Conservation (phyloP, 2,113 vertebrate genomes). For the Antechinus stuartii region DNA sequence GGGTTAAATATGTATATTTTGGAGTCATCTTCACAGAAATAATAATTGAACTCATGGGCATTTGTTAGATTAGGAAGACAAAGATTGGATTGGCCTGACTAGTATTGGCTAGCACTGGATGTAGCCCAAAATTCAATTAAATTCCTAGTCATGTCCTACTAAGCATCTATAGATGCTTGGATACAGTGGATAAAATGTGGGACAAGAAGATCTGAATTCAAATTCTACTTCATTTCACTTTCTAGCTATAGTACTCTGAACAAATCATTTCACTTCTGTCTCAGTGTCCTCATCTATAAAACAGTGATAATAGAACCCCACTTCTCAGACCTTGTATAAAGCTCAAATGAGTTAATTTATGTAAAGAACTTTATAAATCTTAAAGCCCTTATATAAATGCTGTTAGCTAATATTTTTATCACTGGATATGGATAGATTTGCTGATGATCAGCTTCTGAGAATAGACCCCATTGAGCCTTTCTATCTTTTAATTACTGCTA, state of each 20-base stretch:
- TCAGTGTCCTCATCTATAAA: not conserved
- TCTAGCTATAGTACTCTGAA: not conserved
- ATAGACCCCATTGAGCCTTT: too few relatives aligned
- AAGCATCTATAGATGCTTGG: not conserved
- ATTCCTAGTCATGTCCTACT: not conserved
- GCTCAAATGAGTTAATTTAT: not conserved
- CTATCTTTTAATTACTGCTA: too few relatives aligned
- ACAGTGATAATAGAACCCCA: not conserved
- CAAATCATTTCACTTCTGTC: not conserved
- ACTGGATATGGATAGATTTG: too few relatives aligned
- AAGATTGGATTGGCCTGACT: not conserved
- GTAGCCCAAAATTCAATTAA: not conserved
- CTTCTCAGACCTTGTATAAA: not conserved
- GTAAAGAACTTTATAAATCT: not conserved
- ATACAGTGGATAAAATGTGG: not conserved
- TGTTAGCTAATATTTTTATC: not conserved
- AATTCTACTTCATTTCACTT: not conserved
- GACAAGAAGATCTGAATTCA: not conserved
- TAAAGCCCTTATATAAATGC: too few relatives aligned
- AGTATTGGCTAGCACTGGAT: not conserved
- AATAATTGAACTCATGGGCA: not conserved
- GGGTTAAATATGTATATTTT: not conserved
- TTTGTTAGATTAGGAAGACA: not conserved
- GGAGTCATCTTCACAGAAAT: not conserved
- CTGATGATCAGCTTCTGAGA: too few relatives aligned